Percentiles rank a stretch among this genome's conserved stretches.
phyloP scores from a whole-genome alignment of 2,888 invertebrate species.

The Pegoplata infirma region DNA sequence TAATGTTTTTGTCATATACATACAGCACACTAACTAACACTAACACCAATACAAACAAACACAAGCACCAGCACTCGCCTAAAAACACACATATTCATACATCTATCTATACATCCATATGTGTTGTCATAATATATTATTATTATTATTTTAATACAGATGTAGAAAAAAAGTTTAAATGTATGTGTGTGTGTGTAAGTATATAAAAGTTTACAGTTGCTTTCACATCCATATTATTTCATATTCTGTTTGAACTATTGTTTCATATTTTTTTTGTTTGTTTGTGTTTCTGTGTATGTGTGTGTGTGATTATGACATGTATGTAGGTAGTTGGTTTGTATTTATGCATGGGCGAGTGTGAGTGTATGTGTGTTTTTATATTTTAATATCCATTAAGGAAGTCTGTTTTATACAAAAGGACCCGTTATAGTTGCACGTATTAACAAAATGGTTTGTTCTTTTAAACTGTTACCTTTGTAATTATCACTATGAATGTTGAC shows the following conservation, averaged over 20 bases:
- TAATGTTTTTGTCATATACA: slow-evolving; percentile 52
- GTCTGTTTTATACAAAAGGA: slow-evolving; percentile 43
- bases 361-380: too few species aligned
- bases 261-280: slow-evolving; percentile 28
- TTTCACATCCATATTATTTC: too few species aligned
- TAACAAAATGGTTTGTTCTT: slow-evolving; percentile 60
- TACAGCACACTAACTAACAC: too few species aligned
- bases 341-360: background rate
- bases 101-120: background rate
- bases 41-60: too few species aligned
- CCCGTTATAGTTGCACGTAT: slow-evolving; percentile 56
- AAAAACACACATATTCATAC: background rate
- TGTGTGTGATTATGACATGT: slow-evolving; percentile 41
- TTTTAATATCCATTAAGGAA: slow-evolving; percentile 62
- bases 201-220: slow-evolving; percentile 5
- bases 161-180: background rate
- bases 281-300: background rate
- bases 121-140: background rate
- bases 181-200: background rate
- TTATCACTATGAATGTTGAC: slow-evolving; percentile 57
- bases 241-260: slow-evolving; percentile 49
- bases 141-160: background rate
- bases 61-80: too few species aligned
- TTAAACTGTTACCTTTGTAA: slow-evolving; percentile 62
- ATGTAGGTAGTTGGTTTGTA: slow-evolving; percentile 1